Evolutionary conservation across 2,113 vertebrate species (phyloP).

Genomic region (Rhineura floridana): DNA sequence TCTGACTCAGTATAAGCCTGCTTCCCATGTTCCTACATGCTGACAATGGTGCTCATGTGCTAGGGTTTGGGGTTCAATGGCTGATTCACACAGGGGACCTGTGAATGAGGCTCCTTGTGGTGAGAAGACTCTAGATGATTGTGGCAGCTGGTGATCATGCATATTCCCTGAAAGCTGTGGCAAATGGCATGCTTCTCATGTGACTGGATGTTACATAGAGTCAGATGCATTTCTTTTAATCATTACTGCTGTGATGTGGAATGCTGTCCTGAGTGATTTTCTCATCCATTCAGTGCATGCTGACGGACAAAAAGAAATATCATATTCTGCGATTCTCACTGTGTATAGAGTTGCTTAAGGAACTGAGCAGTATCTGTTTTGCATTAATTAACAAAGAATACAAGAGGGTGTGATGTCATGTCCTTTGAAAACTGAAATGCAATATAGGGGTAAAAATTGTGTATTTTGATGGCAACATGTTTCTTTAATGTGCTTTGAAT

Average conservation of each 20-base stretch:
- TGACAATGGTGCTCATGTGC: too few species aligned
- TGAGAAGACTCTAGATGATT: neutral
- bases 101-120: neutral
- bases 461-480: neutral
- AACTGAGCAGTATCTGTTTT: constrained; percentile 35
- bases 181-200: neutral
- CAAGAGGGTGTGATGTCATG: neutral
- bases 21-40: neutral
- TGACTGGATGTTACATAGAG: too few species aligned
- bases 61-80: neutral
- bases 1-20: too few species aligned
- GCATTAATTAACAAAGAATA: neutral
- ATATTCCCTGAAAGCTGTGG: neutral
- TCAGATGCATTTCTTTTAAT: neutral
- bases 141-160: neutral
- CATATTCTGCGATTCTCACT: neutral
- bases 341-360: neutral
- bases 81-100: neutral
- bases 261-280: too few species aligned
- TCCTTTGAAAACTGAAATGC: neutral
- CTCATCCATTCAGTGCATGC: neutral
- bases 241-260: neutral
- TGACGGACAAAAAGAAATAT: neutral
- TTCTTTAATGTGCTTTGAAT: constrained; percentile 26
- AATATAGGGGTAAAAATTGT: neutral